Evolutionary conservation across 1,140 invertebrate genomes (phyloP).

Genomic region (Goniozus legneri): DNA sequence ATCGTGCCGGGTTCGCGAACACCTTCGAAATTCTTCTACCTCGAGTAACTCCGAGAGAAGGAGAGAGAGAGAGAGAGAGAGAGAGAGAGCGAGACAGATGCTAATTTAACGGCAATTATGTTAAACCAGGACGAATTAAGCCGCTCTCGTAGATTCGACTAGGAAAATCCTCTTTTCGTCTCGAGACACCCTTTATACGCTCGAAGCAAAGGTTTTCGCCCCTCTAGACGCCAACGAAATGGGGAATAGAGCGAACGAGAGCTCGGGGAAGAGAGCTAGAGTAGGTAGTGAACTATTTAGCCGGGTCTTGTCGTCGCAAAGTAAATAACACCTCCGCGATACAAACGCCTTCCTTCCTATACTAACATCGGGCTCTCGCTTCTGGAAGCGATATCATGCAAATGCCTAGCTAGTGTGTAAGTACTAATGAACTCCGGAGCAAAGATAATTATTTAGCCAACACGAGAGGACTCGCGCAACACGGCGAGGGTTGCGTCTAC

Average conservation of each 20-base stretch:
- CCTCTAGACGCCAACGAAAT: too few species aligned
- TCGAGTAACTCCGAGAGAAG: too few species aligned
- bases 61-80: not conserved
- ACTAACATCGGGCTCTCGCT: too few species aligned
- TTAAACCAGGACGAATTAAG: too few species aligned
- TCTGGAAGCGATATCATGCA: not conserved
- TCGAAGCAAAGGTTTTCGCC: too few species aligned
- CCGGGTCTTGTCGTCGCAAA: not conserved
- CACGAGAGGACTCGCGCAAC: too few species aligned
- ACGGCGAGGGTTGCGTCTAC: not conserved
- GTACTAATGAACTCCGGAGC: not conserved
- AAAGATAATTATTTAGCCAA: not conserved
- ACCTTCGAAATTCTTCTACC: too few species aligned
- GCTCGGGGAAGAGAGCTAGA: not conserved
- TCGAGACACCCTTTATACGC: too few species aligned
- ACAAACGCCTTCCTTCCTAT: not conserved
- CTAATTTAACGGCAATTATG: too few species aligned
- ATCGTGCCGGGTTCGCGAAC: too few species aligned
- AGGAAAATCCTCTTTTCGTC: too few species aligned
- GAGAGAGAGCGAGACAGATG: slow-evolving; percentile 11
- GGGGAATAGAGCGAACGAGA: not conserved
- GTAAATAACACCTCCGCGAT: not conserved
- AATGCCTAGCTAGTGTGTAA: not conserved
- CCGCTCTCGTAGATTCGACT: too few species aligned
- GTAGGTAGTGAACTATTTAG: not conserved